Evolutionary conservation across 2,888 invertebrate genomes (phyloP).

Genomic region (Malthinus flaveolus): DNA sequence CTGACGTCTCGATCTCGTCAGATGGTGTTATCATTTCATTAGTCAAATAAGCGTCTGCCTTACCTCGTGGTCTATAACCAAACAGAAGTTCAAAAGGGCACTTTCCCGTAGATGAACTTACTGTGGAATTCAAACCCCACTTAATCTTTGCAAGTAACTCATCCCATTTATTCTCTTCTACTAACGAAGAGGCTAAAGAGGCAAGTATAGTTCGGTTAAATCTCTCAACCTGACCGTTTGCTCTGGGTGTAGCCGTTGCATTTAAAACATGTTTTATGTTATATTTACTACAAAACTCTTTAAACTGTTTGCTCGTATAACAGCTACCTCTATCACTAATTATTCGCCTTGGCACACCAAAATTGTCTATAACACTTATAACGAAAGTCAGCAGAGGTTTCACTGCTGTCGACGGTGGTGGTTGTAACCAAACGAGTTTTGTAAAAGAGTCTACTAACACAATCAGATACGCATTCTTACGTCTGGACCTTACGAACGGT

Average conservation of each 20-base stretch:
- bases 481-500: constrained; percentile 9
- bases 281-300: not conserved
- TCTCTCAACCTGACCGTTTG: constrained; percentile 1
- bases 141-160: not conserved
- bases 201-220: constrained; percentile 3
- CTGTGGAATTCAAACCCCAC: constrained; percentile 5
- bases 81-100: no score
- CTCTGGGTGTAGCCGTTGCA: not conserved
- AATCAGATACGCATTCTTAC: no score
- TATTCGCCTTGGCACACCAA: not conserved
- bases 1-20: no score
- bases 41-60: no score
- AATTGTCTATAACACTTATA: not conserved
- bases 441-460: no score
- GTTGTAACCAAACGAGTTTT: no score
- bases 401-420: no score
- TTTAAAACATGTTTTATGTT: constrained; percentile 1
- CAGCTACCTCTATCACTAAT: not conserved
- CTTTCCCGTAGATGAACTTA: not conserved
- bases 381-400: not conserved
- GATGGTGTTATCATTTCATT: no score
- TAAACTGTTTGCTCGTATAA: not conserved
- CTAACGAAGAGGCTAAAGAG: not conserved
- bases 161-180: constrained; percentile 3
- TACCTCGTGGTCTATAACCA: no score